Evolutionary conservation across 2,888 invertebrate species (phyloP), one percentile per base, ranked within the genome.

Genomic region (Shargacucullia verbasci): DNA sequence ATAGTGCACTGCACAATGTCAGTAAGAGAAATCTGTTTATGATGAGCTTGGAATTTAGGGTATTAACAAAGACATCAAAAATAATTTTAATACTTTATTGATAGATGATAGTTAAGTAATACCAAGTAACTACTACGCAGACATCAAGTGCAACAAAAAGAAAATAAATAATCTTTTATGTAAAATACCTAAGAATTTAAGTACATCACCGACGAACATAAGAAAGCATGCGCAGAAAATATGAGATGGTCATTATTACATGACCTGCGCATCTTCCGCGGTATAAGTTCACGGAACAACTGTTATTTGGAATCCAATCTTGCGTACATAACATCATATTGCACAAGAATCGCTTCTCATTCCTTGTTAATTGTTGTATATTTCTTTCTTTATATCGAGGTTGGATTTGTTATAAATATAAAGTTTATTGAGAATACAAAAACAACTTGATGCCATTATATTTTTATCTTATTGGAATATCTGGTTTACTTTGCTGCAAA

Each of bases 211-310:
- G 44, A 66, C 48, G 44, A 10, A 20, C 48, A 59, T 71, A 71
- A 67, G 71, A 67, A 67, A 67, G 71, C 72, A 65, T 59, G 48
- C 45, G 15, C 9, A 59, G 52, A 48, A 71, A 46, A 67, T 66
- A 66, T 71, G 67, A 66, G 46, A 20, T 66, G 71, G 66, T 53
- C 60, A 71, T 59, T 67, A 59, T 66, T 44, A 35, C 48, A 48
- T 59, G 72, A 71, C 67, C 66, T 27, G 47, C 41, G 20, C 41
- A 37, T 71, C 66, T 66, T 67, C 71, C 67, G 67, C 53, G 60
- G 38, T 66, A 13, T 45, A 25, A 47, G 45, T 64, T 70, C 49
- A 52, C 66, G 48, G 38, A 58, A 45, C 35, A n/a, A 15, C 37
- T 46, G 45, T 70, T 43, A 48, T 44, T 34, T 53, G 52, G 67